Conservation (phyloP, 1,140 invertebrate genomes). For the Eubasilissa regina region DNA sequence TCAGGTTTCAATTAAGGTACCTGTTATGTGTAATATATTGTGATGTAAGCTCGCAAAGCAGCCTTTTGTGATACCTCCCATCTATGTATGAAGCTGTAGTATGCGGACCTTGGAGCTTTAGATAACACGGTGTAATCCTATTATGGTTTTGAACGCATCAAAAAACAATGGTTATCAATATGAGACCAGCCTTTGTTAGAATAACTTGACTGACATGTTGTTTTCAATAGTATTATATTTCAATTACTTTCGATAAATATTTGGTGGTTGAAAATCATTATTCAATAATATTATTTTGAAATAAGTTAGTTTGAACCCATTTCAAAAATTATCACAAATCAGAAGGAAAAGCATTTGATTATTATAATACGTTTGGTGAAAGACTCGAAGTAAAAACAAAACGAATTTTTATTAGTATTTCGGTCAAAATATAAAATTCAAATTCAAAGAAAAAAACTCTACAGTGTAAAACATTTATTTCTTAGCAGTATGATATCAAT, state of each 20-base stretch:
- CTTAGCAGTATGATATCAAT: too few relatives aligned
- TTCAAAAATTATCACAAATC: too few relatives aligned
- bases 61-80: constrained; percentile 32
- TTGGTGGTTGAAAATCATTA: too few relatives aligned
- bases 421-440: too few relatives aligned
- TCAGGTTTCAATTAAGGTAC: constrained; percentile 44
- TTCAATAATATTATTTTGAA: too few relatives aligned
- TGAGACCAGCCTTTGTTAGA: constrained; percentile 6
- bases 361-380: too few relatives aligned
- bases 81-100: not conserved
- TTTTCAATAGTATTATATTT: constrained; percentile 29
- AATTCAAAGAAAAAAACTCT: too few relatives aligned
- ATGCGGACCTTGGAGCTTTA: constrained; percentile 25
- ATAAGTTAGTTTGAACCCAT: too few relatives aligned
- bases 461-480: too few relatives aligned
- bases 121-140: constrained; percentile 28
- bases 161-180: constrained; percentile 32
- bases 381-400: too few relatives aligned
- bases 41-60: constrained; percentile 31
- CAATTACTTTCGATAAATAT: not conserved
- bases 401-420: too few relatives aligned
- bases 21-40: constrained; percentile 6
- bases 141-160: constrained; percentile 28
- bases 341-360: too few relatives aligned
- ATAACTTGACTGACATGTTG: constrained; percentile 26